Percentiles rank a stretch among this genome's conserved stretches.
Evolutionary conservation across 2,888 invertebrate species (phyloP).

Genomic region (Apotomis betuletana): DNA sequence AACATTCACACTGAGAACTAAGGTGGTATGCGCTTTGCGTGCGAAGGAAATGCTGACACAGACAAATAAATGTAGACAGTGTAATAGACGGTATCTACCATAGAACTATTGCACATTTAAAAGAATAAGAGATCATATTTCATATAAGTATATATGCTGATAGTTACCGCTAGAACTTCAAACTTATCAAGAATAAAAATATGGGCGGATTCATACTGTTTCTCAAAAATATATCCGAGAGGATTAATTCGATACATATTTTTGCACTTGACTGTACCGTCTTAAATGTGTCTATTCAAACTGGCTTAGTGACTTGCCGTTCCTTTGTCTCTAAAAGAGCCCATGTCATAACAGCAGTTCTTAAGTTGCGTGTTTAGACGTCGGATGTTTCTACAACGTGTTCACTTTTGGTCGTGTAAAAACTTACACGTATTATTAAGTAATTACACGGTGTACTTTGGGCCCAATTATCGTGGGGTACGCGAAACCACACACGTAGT

Average conservation of each 20-base stretch:
- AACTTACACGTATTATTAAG: slow-evolving; percentile 39
- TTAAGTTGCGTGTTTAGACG: slow-evolving; percentile 21
- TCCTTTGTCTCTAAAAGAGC: background rate
- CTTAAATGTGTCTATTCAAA: background rate
- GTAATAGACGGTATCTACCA: too few relatives aligned
- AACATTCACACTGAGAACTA: slow-evolving; percentile 23
- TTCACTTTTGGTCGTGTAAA: slow-evolving; percentile 24
- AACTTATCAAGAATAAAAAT: background rate
- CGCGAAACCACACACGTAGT: slow-evolving; percentile 25
- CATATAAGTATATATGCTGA: too few relatives aligned
- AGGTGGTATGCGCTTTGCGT: slow-evolving; percentile 11
- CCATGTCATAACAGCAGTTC: slow-evolving; percentile 5
- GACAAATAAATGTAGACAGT: background rate
- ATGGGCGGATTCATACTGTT: too few relatives aligned
- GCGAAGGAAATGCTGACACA: slow-evolving; percentile 14
- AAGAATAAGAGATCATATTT: background rate
- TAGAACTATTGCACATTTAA: background rate
- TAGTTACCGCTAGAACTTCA: too few relatives aligned
- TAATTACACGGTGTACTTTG: slow-evolving; percentile 37
- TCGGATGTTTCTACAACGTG: slow-evolving; percentile 22
- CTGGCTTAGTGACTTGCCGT: background rate
- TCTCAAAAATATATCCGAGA: too few relatives aligned
- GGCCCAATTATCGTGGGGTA: slow-evolving; percentile 20
- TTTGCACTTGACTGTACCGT: too few relatives aligned
- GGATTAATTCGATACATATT: too few relatives aligned